These are phyloP conservation scores for Strix aluco DNA, from an alignment of 2,113 vertebrate species.

Conservation along the genomic window DNA sequence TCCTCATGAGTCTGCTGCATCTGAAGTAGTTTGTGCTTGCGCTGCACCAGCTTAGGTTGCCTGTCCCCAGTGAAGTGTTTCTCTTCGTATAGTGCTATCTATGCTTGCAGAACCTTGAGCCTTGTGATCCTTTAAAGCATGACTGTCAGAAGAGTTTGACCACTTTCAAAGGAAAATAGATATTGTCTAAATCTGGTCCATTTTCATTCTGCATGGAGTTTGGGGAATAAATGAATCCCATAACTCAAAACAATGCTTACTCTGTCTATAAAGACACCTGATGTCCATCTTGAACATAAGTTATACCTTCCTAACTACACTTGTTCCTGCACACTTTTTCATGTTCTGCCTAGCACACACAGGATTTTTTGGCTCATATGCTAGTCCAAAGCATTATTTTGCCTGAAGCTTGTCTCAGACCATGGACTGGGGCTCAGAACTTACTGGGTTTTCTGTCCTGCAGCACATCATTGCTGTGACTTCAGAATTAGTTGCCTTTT, in stretches of 20 bases:
- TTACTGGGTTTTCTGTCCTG: background rate
- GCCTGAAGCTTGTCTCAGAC: background rate
- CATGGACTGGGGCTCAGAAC: background rate
- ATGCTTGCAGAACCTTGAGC: background rate
- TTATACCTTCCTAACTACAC: background rate
- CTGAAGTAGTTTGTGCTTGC: background rate
- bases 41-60: background rate
- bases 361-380: background rate
- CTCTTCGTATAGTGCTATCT: background rate
- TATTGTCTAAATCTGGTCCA: background rate
- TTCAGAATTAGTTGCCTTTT: background rate
- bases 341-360: background rate
- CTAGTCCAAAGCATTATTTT: background rate
- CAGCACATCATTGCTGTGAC: rapidly evolving
- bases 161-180: background rate
- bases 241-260: background rate
- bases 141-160: background rate
- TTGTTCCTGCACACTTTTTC: background rate
- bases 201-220: background rate
- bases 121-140: background rate
- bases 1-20: background rate
- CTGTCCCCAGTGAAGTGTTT: background rate
- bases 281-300: background rate
- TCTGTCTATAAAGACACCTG: background rate
- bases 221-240: background rate